These are phyloP conservation scores for Cremastinae sp. DNA, from an alignment of 2,888 invertebrate genomes.

Conservation along the genomic window DNA sequence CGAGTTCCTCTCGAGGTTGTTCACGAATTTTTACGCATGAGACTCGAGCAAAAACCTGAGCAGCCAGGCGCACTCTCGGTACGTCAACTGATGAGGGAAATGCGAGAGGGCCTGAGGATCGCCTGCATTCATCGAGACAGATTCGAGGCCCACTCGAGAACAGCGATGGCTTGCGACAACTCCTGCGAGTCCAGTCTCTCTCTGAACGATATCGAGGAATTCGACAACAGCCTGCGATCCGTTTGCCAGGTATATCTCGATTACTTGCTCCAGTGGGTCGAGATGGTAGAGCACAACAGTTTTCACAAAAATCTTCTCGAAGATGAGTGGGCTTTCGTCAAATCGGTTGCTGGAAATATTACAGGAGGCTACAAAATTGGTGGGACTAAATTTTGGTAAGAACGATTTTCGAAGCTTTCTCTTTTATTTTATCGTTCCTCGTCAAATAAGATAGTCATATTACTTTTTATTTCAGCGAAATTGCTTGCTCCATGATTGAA, in stretches of 20 bases:
- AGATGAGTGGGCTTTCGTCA: conserved; percentile 94
- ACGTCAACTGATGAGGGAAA: conserved; percentile 93
- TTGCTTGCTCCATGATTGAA: conserved; percentile 82
- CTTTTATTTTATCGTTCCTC: conserved; percentile 13
- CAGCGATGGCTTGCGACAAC: conserved; percentile 82
- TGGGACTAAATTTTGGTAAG: conserved; percentile 89
- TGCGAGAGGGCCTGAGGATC: conserved; percentile 93
- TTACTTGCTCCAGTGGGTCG: conserved; percentile 92
- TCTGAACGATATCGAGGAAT: conserved; percentile 84
- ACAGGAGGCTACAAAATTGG: conserved; percentile 88
- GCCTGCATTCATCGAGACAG: conserved; percentile 91
- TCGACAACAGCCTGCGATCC: conserved; percentile 89
- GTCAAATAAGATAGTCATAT: neutral
- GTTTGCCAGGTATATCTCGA: conserved; percentile 92
- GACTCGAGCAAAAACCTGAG: conserved; percentile 90
- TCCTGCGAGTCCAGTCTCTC: conserved; percentile 73
- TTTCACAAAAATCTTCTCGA: conserved; percentile 90
- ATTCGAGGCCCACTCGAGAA: conserved; percentile 86
- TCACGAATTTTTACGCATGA: conserved; percentile 93
- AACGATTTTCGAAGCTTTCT: conserved; percentile 48
- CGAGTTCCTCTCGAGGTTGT: conserved; percentile 94
- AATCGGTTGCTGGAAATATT: conserved; percentile 89
- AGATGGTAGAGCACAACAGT: conserved; percentile 84
- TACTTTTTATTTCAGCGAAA: conserved; percentile 77
- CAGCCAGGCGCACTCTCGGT: conserved; percentile 93